phyloP scores from a whole-genome alignment of 2,113 vertebrate species.

The Lutjanus erythropterus region DNA sequence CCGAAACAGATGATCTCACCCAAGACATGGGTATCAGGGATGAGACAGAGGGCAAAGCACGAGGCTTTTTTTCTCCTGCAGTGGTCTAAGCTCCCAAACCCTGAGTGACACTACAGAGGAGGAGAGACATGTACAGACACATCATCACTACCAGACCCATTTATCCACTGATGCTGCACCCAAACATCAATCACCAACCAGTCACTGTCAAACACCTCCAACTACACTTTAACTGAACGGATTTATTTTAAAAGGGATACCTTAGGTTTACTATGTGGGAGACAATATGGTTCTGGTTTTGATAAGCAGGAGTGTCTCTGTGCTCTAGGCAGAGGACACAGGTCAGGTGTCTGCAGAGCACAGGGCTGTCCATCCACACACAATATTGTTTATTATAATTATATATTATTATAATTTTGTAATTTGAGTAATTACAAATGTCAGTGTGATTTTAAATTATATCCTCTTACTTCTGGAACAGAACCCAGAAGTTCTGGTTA shows the following conservation, averaged over 20 bases:
- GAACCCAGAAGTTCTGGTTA: neutral
- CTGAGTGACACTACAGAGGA: constrained; percentile 58
- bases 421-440: too few species aligned
- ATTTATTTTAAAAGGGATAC: neutral
- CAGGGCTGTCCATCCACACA: too few species aligned
- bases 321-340: too few species aligned
- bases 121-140: constrained; percentile 21
- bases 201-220: neutral
- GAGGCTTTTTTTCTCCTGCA: constrained; percentile 18
- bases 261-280: neutral
- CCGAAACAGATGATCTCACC: constrained; percentile 56
- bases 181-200: neutral
- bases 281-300: too few species aligned
- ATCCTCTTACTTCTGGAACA: constrained; percentile 1
- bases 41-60: constrained; percentile 11
- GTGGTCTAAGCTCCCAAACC: constrained; percentile 35
- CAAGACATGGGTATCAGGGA: constrained; percentile 21
- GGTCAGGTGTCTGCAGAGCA: too few species aligned
- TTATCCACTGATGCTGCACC: neutral
- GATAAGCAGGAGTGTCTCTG: too few species aligned
- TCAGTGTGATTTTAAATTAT: neutral
- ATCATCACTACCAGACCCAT: constrained; percentile 3
- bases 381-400: too few species aligned
- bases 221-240: neutral
- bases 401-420: too few species aligned